These are phyloP conservation scores for Tipula unca DNA, from an alignment of 2,888 invertebrate genomes.

Conservation along the genomic window DNA sequence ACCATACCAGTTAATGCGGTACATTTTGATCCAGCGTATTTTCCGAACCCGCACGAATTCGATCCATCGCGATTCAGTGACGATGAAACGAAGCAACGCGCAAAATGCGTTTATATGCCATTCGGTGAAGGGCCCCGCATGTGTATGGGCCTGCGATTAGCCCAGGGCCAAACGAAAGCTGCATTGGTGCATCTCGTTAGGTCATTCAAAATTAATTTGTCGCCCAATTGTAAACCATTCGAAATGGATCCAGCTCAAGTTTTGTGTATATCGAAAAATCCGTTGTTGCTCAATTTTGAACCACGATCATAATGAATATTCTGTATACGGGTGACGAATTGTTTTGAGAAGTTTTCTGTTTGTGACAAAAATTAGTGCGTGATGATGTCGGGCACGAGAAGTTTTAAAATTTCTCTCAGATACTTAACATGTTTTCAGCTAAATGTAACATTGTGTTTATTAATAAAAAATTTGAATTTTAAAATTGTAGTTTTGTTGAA, in stretches of 20 bases:
- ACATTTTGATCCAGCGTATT: constrained; percentile 37
- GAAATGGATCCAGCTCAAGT: constrained; percentile 28
- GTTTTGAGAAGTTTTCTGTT: too few relatives aligned
- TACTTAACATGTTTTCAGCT: too few relatives aligned
- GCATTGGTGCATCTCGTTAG: constrained; percentile 27
- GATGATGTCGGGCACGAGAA: not conserved
- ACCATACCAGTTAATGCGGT: constrained; percentile 33
- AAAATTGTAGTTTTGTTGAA: not conserved
- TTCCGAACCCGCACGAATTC: constrained; percentile 38
- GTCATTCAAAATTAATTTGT: constrained; percentile 28
- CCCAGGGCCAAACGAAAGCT: constrained; percentile 29
- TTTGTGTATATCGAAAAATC: constrained; percentile 21
- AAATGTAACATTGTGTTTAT: too few relatives aligned
- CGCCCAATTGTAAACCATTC: constrained; percentile 29
- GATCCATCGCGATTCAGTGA: constrained; percentile 39
- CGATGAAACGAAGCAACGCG: constrained; percentile 29
- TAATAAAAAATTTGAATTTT: too few relatives aligned
- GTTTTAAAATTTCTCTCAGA: not conserved
- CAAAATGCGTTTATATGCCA: constrained; percentile 31
- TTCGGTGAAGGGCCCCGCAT: constrained; percentile 34
- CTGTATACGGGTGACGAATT: too few relatives aligned
- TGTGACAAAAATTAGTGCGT: not conserved
- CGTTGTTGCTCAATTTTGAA: constrained; percentile 19
- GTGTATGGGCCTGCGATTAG: constrained; percentile 30
- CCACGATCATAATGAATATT: not conserved